phyloP scores from a whole-genome alignment of 2,797 vertebrate genomes.

The Fundulus diaphanus region DNA sequence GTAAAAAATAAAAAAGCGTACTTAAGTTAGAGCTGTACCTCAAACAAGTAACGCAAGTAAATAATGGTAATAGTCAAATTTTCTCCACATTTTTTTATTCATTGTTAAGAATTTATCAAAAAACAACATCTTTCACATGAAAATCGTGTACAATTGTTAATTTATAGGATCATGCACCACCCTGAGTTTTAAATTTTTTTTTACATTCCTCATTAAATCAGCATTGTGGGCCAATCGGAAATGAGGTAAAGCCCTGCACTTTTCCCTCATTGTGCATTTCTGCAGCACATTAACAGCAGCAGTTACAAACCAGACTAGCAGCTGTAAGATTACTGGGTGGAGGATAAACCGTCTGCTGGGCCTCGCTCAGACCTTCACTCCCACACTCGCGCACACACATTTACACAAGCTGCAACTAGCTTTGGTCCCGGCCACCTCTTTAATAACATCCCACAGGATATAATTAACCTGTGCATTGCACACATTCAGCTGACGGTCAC shows the following conservation, averaged over 20 bases:
- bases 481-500: constrained; percentile 57
- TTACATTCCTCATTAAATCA: constrained; percentile 17
- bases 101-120: background rate
- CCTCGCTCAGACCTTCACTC: constrained; percentile 4
- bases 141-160: background rate
- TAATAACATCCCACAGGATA: constrained; percentile 61
- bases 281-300: constrained; percentile 34
- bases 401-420: constrained; percentile 57
- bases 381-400: constrained; percentile 8
- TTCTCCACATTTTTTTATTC: background rate
- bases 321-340: constrained; percentile 67
- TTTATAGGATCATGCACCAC: background rate
- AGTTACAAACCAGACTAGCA: constrained; percentile 54
- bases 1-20: too few relatives aligned
- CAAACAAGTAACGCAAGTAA: background rate
- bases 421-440: constrained; percentile 50
- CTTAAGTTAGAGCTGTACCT: too few relatives aligned
- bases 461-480: constrained; percentile 60
- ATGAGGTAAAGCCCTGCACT: constrained; percentile 19
- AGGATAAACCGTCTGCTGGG: constrained; percentile 61
- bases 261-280: constrained; percentile 20
- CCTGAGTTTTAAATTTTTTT: constrained; percentile 10
- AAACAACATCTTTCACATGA: background rate
- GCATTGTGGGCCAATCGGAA: constrained; percentile 2
- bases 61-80: too few relatives aligned